These are phyloP conservation scores for Apodemia duryi DNA, from an alignment of 2,888 invertebrate genomes.

Conservation along the genomic window DNA sequence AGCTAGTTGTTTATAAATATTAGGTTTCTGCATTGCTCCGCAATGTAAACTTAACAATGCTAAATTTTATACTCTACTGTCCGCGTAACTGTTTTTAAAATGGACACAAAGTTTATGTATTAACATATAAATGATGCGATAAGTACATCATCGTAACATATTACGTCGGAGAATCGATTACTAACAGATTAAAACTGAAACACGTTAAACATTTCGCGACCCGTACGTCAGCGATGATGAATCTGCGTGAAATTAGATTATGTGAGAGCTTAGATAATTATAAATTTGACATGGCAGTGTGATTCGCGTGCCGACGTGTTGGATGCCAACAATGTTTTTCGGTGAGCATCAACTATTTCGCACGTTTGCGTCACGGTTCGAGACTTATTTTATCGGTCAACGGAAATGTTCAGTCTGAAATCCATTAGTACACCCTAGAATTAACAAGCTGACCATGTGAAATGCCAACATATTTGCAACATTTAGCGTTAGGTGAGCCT, in stretches of 20 bases:
- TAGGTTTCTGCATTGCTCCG: too few species aligned
- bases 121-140: not conserved
- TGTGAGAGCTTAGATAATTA: conserved; percentile 62
- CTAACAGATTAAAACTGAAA: conserved; percentile 54
- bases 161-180: conserved; percentile 55
- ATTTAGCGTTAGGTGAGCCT: too few species aligned
- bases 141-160: conserved; percentile 31
- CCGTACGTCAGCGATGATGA: conserved; percentile 64
- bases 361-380: conserved; percentile 46
- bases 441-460: too few species aligned
- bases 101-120: too few species aligned
- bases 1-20: too few species aligned
- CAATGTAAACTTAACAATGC: too few species aligned
- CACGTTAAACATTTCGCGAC: conserved; percentile 49
- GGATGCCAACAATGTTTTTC: conserved; percentile 42
- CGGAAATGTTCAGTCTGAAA: not conserved
- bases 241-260: conserved; percentile 54
- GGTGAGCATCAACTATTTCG: conserved; percentile 49
- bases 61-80: too few species aligned
- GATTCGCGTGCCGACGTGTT: conserved; percentile 2
- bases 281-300: conserved; percentile 49
- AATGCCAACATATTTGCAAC: too few species aligned
- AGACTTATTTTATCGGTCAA: conserved; percentile 1
- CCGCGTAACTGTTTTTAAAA: too few species aligned
- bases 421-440: too few species aligned